Evolutionary conservation across 2,888 invertebrate genomes (phyloP), one percentile per base, ranked within the genome.

Genomic region (Cryptops parisi): DNA sequence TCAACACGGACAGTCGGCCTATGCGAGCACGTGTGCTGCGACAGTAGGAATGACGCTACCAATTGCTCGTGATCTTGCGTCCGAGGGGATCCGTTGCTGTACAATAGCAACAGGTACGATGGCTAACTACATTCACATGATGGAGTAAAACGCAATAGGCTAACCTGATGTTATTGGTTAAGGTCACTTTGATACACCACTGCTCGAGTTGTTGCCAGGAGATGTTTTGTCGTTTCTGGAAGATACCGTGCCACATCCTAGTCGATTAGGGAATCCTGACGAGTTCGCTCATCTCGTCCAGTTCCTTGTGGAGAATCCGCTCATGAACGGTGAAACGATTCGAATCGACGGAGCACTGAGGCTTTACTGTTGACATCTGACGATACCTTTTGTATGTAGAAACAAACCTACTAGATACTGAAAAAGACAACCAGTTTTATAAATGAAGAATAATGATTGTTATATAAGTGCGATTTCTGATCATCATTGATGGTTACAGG

Each of bases 21-120:
- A 91, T 65, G 78, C 94, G 0, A 94, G 96, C 0, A 87, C 89
- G 51, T 91, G 91, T 65, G 96, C 86, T 2, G 97, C 83, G 0
- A 80, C 99, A 27, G 86, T 83, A 19, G 84, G 86, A 3, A 94
- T 98, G 91, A 97, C 97, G 0, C 70, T 98, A 58, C 97, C 97
- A 0, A 75, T 97, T 59, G 94, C 97, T 1, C 79, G 97, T 58
- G 98, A 98, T 70, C 72, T 98, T 27, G 76, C 84, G 3, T 68
- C 75, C 1, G 78, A 79, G 62, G 90, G 89, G 12, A 89, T 90
- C 47, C 73, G 87, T 60, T 81, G 86, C 21, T 77, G 81, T 41
- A 81, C 84, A 1, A 79, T 89, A 62, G 85, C 86, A 19, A 87
- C 88, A 60, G 86, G 85, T 75, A 62, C 6, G 15, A 33, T 33